phyloP scores from a whole-genome alignment of 2,888 invertebrate species.

The Lysandra bellargus region DNA sequence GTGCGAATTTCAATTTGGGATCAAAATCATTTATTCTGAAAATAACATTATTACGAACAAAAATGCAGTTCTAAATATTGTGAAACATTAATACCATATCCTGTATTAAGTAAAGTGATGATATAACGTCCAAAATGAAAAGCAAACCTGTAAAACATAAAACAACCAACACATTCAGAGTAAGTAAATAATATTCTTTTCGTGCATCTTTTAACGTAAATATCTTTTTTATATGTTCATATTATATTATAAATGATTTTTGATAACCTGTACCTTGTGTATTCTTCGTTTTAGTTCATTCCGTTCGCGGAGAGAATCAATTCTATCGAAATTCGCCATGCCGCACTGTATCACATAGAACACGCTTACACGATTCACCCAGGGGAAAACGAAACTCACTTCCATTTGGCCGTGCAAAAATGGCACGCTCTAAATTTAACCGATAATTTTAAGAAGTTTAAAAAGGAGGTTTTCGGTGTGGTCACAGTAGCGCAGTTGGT shows the following conservation, averaged over 20 bases:
- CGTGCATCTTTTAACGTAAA: slow-evolving; percentile 29
- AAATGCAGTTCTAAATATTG: not conserved
- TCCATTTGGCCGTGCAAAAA: slow-evolving; percentile 90
- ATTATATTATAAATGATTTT: not conserved
- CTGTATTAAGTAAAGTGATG: not conserved
- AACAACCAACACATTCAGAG: slow-evolving; percentile 88
- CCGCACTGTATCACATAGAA: slow-evolving; percentile 91
- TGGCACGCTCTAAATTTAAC: slow-evolving; percentile 95
- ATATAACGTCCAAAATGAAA: slow-evolving; percentile 77
- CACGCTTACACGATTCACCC: slow-evolving; percentile 87
- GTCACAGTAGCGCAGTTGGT: slow-evolving; percentile 92
- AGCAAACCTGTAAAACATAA: slow-evolving; percentile 87
- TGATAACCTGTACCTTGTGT: not conserved
- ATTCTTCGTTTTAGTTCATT: slow-evolving; percentile 83
- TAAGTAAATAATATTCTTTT: slow-evolving; percentile 64
- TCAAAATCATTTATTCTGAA: not conserved
- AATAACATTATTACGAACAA: not conserved
- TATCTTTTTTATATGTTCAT: not conserved
- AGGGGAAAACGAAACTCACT: slow-evolving; percentile 87
- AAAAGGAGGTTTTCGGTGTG: slow-evolving; percentile 86
- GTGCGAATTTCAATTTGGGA: not conserved
- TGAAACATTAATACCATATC: not conserved
- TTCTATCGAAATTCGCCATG: slow-evolving; percentile 88
- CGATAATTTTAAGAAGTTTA: slow-evolving; percentile 88
- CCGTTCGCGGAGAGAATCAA: slow-evolving; percentile 93